Evolutionary conservation across 2,888 invertebrate species (phyloP), one percentile per base, ranked within the genome.

Genomic region (Crossocerus cetratus): DNA sequence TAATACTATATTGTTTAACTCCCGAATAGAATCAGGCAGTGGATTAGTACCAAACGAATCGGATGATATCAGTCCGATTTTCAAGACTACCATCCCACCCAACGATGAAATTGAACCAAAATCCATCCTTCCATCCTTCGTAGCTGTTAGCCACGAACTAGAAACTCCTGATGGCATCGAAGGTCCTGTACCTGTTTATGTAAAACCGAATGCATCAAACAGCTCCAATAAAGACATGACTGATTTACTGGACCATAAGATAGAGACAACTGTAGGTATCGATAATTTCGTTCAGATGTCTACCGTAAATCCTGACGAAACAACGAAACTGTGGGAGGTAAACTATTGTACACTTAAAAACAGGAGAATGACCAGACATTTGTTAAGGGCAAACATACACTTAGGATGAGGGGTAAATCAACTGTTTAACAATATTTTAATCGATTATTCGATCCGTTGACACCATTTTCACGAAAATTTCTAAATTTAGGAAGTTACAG

Each of bases 131-230:
- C 84, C 86, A 2, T 77, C 85, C 0, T 90, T 90, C 58, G 77
- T 86, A 1, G 82, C 84, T n/a, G 84, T 88, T 2, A 84, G 85
- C 67, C 87, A 89, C 59, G 88, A 89, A 32, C 67, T 90, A 2
- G 87, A 87, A 23, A 84, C 83, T 3, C 88, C 89, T 0, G 87
- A 88, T 2, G 89, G 89, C 14, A 65, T 89, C 3, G 89, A 89
- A 62, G 89, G 89, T 2, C 88, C 87, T 3, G 74, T 86, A 2
- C 85, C 86, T 0, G 87, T 87, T 64, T 89, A 87, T 63, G 84
- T 86, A 2, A 87, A 88, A 64, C 86, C 88, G 0, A 58, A 72
- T n/a, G 8, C 32, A 32, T 32, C 32, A 3, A 32, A 3, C 4
- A 8, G 32, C 32, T 32, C 32, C 32, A 32, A 13, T 32, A 66